Evolutionary conservation across 2,113 vertebrate genomes (phyloP), one percentile per base, ranked within the genome.

Genomic region (Gavia stellata): DNA sequence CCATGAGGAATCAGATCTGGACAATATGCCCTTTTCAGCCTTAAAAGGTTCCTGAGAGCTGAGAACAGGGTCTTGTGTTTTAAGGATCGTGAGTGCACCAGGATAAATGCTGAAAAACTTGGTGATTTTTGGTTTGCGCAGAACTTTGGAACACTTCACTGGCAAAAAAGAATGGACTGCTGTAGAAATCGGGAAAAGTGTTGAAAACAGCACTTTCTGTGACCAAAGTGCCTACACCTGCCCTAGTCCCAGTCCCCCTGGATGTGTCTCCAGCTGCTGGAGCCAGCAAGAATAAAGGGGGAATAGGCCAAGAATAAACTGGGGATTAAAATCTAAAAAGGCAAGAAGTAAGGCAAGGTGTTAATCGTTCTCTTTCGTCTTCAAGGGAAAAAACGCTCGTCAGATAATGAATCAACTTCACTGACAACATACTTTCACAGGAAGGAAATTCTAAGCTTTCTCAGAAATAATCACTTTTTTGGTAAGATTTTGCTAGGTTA

Each of bases 401-500:
- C 17, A 10, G 94, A 70, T 90, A 97, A 87, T 95, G 94, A 94
- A 94, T 90, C 81, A 90, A 40, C 42, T 68, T 95, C 58, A 88
- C 59, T 71, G 86, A 63, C 68, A 93, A 71, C 81, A 71, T 56
- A 67, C 25, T 72, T 93, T 93, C 33, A 79, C 24, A 89, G 10
- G 83, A 79, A 74, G n/a, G 73, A 92, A 95, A 87, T 14, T 59
- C 15, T 6, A 91, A 78, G 36, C 21, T 81, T 91, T 68, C 47
- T 47, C 56, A 49, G 36, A 82, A 97, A 86, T 45, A 85, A 92
- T 62, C 9, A 16, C 33, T 88, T 96, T 95, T 95, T 72, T 79
- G 26, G 34, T 95, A 92, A 73, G 71, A 86, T 97, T 98, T 97
- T 96, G 28, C 73, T 97, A 71, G 77, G 88, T 97, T 98, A 96